Evolutionary conservation across 2,888 invertebrate species (phyloP), one percentile per base, ranked within the genome.

Genomic region (Malthinus flaveolus): DNA sequence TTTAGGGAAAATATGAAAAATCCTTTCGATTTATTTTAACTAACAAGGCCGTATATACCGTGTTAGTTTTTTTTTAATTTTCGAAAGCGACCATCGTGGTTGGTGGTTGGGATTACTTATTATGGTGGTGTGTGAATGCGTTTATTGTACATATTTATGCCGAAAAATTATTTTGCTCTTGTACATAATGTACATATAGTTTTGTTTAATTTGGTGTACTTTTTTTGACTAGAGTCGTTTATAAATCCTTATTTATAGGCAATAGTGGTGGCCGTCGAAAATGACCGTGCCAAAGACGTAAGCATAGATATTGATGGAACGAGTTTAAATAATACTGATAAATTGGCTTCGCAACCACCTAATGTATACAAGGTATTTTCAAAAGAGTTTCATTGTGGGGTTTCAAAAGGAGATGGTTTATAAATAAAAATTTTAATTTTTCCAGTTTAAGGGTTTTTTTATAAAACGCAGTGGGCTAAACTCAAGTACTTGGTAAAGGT

Each of bases 251-350:
- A 60, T 75, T 77, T 77, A 75, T 77, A 78, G 78, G 78, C 70
- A 56, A 62, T 69, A 66, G 70, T 78, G 62, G 71, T 76, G 63
- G 73, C 72, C 57, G 69, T 70, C 59, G 76, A 76, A 70, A 71
- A 66, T 46, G 73, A 72, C 64, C 65, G 66, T 49, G 67, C 71
- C 65, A 74, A 74, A 65, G 77, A 76, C 64, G 74, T 77, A 69
- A 74, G 73, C 72, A 72, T 78, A 70, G 77, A 75, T 71, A 73
- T 78, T 67, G 74, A 72, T 69, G 76, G 72, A 69, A 70, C 65
- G 63, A 69, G 71, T 69, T 67, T 67, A 70, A 68, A 68, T 71
- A 73, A 73, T 64, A 68, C 68, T 66, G 67, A 68, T 58, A 66
- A 69, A 62, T 68, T 69, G 48, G 48, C 48, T 44, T 31, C 46